phyloP scores from a whole-genome alignment of 2,888 invertebrate genomes.

The Eulithis testata region DNA sequence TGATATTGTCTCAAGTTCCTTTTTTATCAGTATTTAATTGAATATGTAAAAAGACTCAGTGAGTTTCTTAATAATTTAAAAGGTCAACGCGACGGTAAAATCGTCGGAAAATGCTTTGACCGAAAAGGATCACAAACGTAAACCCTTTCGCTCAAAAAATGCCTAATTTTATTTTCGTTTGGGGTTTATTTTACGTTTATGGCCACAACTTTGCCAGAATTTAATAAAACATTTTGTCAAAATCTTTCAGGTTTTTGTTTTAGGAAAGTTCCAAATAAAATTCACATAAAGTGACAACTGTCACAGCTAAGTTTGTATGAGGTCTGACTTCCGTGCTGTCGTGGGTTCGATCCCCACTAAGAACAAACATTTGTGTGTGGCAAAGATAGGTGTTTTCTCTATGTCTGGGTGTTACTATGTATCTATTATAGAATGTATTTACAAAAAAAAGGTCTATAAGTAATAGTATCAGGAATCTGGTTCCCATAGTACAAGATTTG shows the following conservation, averaged over 20 bases:
- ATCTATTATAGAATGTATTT: too few relatives aligned
- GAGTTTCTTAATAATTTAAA: slow-evolving; percentile 5
- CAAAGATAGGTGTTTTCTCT: too few relatives aligned
- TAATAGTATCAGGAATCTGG: too few relatives aligned
- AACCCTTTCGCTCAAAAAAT: slow-evolving; percentile 15
- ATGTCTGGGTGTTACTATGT: too few relatives aligned
- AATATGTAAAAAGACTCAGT: background rate
- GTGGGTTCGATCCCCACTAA: too few relatives aligned
- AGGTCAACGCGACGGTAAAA: slow-evolving; percentile 1
- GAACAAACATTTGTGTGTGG: too few relatives aligned
- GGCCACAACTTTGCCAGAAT: slow-evolving; percentile 1
- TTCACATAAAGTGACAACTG: too few relatives aligned
- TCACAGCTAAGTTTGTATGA: too few relatives aligned
- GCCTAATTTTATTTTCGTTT: slow-evolving; percentile 5
- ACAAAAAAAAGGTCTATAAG: too few relatives aligned
- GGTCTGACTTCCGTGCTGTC: too few relatives aligned
- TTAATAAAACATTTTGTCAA: slow-evolving; percentile 1
- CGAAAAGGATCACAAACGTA: slow-evolving; percentile 8
- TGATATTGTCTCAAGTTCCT: too few relatives aligned
- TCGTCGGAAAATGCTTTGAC: slow-evolving; percentile 5
- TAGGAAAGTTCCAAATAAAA: background rate
- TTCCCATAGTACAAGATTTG: too few relatives aligned
- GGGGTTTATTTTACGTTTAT: slow-evolving; percentile 6
- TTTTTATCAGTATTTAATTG: background rate
- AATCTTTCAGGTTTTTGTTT: background rate